Conservation (phyloP, 2,888 invertebrate species). For the Amblyjoppa fuscipennis region DNA sequence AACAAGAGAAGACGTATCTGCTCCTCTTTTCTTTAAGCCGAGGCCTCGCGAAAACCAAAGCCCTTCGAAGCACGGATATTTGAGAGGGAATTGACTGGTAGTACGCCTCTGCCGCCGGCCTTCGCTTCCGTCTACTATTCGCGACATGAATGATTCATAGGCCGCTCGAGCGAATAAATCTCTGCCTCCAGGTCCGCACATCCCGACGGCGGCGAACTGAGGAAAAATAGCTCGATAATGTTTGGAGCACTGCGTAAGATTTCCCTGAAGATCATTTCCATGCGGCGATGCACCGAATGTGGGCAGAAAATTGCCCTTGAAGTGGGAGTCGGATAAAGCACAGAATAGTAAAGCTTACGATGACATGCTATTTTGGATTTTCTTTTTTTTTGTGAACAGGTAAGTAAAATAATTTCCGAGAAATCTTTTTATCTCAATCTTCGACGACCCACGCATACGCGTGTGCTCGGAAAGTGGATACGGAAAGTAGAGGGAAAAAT, state of each 20-base stretch:
- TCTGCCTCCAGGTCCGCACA: background rate
- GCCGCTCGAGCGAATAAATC: constrained; percentile 28
- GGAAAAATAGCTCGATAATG: constrained; percentile 1
- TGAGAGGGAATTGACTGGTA: constrained; percentile 38
- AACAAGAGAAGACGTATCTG: background rate
- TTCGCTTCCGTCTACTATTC: constrained; percentile 6
- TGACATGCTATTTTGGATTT: background rate
- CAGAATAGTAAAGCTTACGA: background rate
- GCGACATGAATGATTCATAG: constrained; percentile 54
- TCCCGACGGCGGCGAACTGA: background rate
- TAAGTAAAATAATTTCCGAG: background rate
- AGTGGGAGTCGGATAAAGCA: background rate
- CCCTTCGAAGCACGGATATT: constrained; percentile 18
- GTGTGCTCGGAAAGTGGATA: background rate
- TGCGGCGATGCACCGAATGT: background rate
- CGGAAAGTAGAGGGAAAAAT: background rate
- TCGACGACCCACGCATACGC: background rate
- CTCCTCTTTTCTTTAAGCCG: background rate
- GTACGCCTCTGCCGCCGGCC: background rate
- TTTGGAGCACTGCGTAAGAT: background rate
- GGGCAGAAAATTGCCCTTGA: background rate
- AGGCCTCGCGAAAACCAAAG: constrained; percentile 7
- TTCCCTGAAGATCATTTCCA: background rate
- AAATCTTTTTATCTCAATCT: background rate
- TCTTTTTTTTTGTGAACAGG: background rate